A percentile compares a stretch with the other conserved stretches of the same genome.
Evolutionary conservation across 2,113 vertebrate genomes (phyloP).

Genomic region (Cebus imitator): DNA sequence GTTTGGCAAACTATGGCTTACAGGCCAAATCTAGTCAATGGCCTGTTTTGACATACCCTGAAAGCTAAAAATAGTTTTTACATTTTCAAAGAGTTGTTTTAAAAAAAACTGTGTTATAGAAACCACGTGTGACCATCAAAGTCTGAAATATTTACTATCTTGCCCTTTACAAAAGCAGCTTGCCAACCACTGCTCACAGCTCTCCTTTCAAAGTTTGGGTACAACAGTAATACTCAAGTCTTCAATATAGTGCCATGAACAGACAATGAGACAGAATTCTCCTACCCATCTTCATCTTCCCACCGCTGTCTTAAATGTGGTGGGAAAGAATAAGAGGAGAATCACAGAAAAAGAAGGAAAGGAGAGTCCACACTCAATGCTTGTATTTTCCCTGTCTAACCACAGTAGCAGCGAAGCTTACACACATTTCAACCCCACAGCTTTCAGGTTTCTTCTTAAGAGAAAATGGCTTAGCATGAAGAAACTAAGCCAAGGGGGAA

Average conservation of each 20-base stretch:
- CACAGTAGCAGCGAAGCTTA: background rate
- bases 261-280: background rate
- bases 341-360: background rate
- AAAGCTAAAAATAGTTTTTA: background rate
- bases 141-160: background rate
- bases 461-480: background rate
- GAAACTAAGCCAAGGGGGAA: background rate
- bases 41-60: background rate
- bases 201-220: background rate
- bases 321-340: background rate
- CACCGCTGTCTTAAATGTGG: fast-evolving
- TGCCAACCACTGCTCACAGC: background rate
- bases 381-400: no score
- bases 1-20: background rate
- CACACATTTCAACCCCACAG: background rate
- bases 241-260: background rate
- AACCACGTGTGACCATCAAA: background rate
- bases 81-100: background rate
- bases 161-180: background rate
- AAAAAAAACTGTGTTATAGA: background rate
- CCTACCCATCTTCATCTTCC: background rate
- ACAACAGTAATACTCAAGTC: background rate
- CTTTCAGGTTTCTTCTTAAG: background rate
- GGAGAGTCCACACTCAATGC: background rate
- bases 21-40: background rate